Percentiles rank a stretch among this genome's conserved stretches.
These are phyloP conservation scores for Nansenia antarctica DNA, from an alignment of 2,113 vertebrate species.

Conservation along the genomic window DNA sequence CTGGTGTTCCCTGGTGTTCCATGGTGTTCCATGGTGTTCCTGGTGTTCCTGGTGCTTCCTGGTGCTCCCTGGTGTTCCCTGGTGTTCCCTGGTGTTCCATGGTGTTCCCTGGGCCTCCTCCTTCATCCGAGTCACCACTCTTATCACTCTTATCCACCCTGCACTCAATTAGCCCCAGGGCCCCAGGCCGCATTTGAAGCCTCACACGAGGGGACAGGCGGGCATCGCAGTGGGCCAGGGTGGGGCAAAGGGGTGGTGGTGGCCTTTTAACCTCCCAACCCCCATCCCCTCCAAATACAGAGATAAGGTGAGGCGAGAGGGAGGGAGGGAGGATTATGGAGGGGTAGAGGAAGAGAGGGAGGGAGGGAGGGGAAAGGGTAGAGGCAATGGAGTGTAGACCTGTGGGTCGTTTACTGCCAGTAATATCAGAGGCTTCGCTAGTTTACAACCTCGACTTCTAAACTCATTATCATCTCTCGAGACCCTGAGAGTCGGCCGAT, in stretches of 20 bases:
- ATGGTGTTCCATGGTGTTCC: too few relatives aligned
- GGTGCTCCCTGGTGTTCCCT: too few relatives aligned
- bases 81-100: background rate
- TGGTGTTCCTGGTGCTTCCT: too few relatives aligned
- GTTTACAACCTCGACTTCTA: too few relatives aligned
- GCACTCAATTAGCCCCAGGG: slow-evolving; percentile 66
- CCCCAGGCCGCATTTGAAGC: slow-evolving; percentile 59
- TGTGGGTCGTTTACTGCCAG: too few relatives aligned
- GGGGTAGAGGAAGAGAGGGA: too few relatives aligned
- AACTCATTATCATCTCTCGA: too few relatives aligned
- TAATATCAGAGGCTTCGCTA: too few relatives aligned
- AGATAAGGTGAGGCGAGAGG: slow-evolving; percentile 34
- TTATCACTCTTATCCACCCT: slow-evolving; percentile 30
- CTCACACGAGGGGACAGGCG: slow-evolving; percentile 53
- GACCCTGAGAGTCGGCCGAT: too few relatives aligned
- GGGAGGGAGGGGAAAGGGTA: slow-evolving; percentile 7
- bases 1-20: too few relatives aligned
- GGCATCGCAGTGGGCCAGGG: slow-evolving; percentile 50
- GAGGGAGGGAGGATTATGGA: background rate
- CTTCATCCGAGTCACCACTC: slow-evolving; percentile 4
- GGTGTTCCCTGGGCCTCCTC: slow-evolving; percentile 26
- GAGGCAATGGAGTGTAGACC: too few relatives aligned
- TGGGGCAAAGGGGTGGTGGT: slow-evolving; percentile 45
- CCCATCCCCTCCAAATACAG: slow-evolving; percentile 11
- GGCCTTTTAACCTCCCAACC: slow-evolving; percentile 54